Conservation (phyloP, 2,888 invertebrate species). For the Toxonevra muliebris region DNA sequence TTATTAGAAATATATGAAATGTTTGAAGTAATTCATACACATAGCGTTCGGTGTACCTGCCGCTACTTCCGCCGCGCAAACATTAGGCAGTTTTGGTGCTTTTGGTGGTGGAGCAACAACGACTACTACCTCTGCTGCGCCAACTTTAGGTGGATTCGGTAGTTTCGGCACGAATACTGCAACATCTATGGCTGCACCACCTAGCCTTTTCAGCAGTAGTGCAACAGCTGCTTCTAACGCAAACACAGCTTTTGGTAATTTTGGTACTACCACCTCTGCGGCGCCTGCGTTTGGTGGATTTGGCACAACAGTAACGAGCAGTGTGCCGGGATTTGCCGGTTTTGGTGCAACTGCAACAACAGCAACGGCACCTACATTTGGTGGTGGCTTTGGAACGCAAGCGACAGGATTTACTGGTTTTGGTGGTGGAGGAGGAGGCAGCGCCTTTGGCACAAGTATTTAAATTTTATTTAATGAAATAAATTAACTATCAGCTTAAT, state of each 20-base stretch:
- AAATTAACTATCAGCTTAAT: not conserved
- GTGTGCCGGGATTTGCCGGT: slow-evolving; percentile 59
- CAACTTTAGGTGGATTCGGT: slow-evolving; percentile 57
- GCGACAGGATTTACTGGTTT: slow-evolving; percentile 65
- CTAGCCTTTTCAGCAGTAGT: slow-evolving; percentile 46
- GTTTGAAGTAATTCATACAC: not conserved
- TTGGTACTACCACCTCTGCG: slow-evolving; percentile 58
- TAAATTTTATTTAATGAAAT: not conserved
- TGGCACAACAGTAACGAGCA: slow-evolving; percentile 56
- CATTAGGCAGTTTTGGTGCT: slow-evolving; percentile 49
- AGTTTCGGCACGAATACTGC: slow-evolving; percentile 45
- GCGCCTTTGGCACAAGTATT: slow-evolving; percentile 44
- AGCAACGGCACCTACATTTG: slow-evolving; percentile 63
- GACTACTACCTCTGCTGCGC: slow-evolving; percentile 46
- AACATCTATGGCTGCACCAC: slow-evolving; percentile 50
- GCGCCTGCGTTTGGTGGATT: slow-evolving; percentile 65
- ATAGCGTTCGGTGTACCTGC: slow-evolving; percentile 30
- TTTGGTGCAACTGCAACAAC: slow-evolving; percentile 61
- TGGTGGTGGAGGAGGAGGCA: slow-evolving; percentile 56
- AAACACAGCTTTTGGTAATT: slow-evolving; percentile 54
- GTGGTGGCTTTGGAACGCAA: slow-evolving; percentile 63
- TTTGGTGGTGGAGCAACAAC: not conserved
- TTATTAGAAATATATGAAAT: not conserved
- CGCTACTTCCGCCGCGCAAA: slow-evolving; percentile 38
- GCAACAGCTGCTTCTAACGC: slow-evolving; percentile 39